phyloP scores from a whole-genome alignment of 2,797 vertebrate species.

The Tenualosa thibaudeaui region DNA sequence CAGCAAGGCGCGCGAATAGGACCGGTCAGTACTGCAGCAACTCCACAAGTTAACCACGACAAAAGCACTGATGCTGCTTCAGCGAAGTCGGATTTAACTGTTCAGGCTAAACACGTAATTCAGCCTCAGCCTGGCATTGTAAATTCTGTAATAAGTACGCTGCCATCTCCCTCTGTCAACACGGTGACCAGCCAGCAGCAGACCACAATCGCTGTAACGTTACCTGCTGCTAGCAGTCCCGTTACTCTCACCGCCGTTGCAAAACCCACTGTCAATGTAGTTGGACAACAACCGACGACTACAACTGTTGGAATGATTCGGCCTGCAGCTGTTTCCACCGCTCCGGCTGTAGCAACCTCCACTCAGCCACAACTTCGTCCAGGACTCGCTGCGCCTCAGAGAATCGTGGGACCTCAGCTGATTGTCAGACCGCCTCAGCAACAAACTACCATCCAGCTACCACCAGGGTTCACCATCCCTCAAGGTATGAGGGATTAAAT shows the following conservation, averaged over 20 bases:
- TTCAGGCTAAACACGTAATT: conserved; percentile 72
- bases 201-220: conserved; percentile 7
- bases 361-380: conserved; percentile 72
- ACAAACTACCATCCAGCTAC: conserved; percentile 86
- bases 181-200: conserved; percentile 54
- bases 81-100: conserved; percentile 62
- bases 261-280: conserved; percentile 61
- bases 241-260: conserved; percentile 53
- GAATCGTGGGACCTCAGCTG: conserved; percentile 82
- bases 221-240: conserved; percentile 29
- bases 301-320: conserved; percentile 65
- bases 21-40: conserved; percentile 55
- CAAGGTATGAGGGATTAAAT: conserved; percentile 64
- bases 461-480: conserved; percentile 86
- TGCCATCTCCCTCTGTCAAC: conserved; percentile 37
- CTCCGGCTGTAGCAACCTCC: conserved; percentile 54
- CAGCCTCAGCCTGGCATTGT: conserved; percentile 62
- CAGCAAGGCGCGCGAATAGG: conserved; percentile 63
- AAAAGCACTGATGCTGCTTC: conserved; percentile 58
- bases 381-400: conserved; percentile 70
- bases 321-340: conserved; percentile 59
- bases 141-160: conserved; percentile 64
- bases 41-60: conserved; percentile 64
- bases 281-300: conserved; percentile 60
- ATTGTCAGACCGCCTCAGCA: conserved; percentile 84